A percentile compares a stretch with the other conserved stretches of the same genome.
phyloP scores from a whole-genome alignment of 2,113 vertebrate genomes.

The Hippocampus abdominalis region DNA sequence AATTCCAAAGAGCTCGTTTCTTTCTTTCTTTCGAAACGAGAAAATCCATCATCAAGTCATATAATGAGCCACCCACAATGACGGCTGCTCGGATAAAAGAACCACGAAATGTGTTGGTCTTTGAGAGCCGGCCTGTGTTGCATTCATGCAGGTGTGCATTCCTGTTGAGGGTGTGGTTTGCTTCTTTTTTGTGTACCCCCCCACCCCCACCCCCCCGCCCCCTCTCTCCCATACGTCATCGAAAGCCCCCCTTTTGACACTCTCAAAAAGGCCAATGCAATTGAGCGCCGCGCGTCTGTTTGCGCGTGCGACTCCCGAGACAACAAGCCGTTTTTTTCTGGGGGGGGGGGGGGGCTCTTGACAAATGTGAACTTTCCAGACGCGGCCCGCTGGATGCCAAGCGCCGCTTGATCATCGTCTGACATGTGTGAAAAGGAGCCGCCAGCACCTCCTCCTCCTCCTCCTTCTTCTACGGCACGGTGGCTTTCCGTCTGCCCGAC shows the following conservation, averaged over 20 bases:
- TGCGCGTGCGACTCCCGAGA: constrained; percentile 28
- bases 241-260: constrained; percentile 8
- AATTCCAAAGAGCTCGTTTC: too few species aligned
- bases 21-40: neutral
- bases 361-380: constrained; percentile 66
- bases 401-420: constrained; percentile 60
- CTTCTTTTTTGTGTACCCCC: constrained; percentile 1
- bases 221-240: constrained; percentile 45
- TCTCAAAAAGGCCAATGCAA: constrained; percentile 39
- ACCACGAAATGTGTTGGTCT: neutral
- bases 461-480: constrained; percentile 6
- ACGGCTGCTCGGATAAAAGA: neutral
- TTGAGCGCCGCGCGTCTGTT: neutral
- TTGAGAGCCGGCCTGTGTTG: constrained; percentile 6
- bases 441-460: constrained; percentile 15
- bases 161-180: constrained; percentile 45
- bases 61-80: too few species aligned
- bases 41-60: neutral
- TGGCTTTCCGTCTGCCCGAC: constrained; percentile 14
- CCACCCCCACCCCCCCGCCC: neutral
- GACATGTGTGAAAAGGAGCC: constrained; percentile 45
- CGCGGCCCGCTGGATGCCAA: constrained; percentile 56
- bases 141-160: constrained; percentile 50
- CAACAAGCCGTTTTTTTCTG: constrained; percentile 48
- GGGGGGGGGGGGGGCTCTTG: constrained; percentile 22